A percentile compares a stretch with the other conserved stretches of the same genome.
Conservation (phyloP, 2,888 invertebrate species). For the Coenonympha arcania region DNA sequence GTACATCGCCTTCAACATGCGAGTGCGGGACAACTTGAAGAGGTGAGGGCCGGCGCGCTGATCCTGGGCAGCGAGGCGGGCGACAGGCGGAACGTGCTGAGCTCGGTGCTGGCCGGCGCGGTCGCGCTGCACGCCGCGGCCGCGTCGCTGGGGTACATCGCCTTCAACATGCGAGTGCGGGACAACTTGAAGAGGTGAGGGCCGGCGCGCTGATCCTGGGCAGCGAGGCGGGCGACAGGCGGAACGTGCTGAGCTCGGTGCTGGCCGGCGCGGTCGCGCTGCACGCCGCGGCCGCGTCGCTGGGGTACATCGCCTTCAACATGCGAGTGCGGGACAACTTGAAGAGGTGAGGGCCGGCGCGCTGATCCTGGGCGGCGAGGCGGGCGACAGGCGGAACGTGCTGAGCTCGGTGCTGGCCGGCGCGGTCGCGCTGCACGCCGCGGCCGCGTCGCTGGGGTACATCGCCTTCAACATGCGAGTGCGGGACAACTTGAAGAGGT, state of each 20-base stretch:
- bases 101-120: constrained; percentile 83
- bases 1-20: constrained; percentile 88
- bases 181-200: constrained; percentile 85
- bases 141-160: constrained; percentile 88
- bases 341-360: constrained; percentile 81
- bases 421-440: constrained; percentile 84
- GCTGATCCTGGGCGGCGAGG: constrained; percentile 76
- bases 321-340: constrained; percentile 86
- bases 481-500: constrained; percentile 80
- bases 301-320: constrained; percentile 91
- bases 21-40: constrained; percentile 83
- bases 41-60: constrained; percentile 81
- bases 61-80: constrained; percentile 79
- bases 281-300: constrained; percentile 87
- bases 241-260: constrained; percentile 78
- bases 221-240: constrained; percentile 82
- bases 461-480: constrained; percentile 91
- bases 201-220: constrained; percentile 71
- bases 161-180: constrained; percentile 88
- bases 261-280: constrained; percentile 83
- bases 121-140: constrained; percentile 87
- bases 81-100: constrained; percentile 77
- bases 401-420: constrained; percentile 85
- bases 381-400: constrained; percentile 76
- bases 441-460: constrained; percentile 88